These are phyloP conservation scores for Mythimna lalbum DNA, from an alignment of 2,888 invertebrate species.

Conservation along the genomic window DNA sequence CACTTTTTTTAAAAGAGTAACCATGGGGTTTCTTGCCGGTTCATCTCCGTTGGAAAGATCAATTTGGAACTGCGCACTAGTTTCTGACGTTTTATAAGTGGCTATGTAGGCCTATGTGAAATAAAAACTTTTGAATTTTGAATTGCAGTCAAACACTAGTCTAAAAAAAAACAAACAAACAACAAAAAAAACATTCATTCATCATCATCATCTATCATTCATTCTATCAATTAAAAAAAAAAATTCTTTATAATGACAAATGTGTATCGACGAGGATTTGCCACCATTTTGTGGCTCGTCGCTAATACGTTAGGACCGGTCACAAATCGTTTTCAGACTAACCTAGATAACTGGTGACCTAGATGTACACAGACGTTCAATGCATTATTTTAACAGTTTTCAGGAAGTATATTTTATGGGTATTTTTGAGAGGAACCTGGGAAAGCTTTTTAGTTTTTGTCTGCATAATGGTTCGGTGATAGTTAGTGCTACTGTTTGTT, in stretches of 20 bases:
- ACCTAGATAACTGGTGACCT: slow-evolving; percentile 33
- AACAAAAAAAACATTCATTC: too few relatives aligned
- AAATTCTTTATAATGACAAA: slow-evolving; percentile 54
- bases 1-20: too few relatives aligned
- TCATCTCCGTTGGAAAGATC: too few relatives aligned
- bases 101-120: too few relatives aligned
- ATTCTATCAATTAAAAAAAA: too few relatives aligned
- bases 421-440: slow-evolving; percentile 10
- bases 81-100: too few relatives aligned
- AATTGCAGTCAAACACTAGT: too few relatives aligned
- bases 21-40: too few relatives aligned
- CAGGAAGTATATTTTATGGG: slow-evolving; percentile 9
- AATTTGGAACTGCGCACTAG: too few relatives aligned
- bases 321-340: slow-evolving; percentile 61
- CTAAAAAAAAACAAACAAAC: too few relatives aligned
- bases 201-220: too few relatives aligned
- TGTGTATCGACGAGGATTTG: slow-evolving; percentile 32
- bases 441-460: slow-evolving; percentile 3
- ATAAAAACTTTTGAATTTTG: too few relatives aligned
- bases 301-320: slow-evolving; percentile 28
- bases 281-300: slow-evolving; percentile 32
- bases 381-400: slow-evolving; percentile 40
- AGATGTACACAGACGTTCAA: slow-evolving; percentile 17
- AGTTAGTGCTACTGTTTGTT: background rate
- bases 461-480: background rate